Conservation (phyloP, 2,888 invertebrate species). For the Eubasilissa splendida region DNA sequence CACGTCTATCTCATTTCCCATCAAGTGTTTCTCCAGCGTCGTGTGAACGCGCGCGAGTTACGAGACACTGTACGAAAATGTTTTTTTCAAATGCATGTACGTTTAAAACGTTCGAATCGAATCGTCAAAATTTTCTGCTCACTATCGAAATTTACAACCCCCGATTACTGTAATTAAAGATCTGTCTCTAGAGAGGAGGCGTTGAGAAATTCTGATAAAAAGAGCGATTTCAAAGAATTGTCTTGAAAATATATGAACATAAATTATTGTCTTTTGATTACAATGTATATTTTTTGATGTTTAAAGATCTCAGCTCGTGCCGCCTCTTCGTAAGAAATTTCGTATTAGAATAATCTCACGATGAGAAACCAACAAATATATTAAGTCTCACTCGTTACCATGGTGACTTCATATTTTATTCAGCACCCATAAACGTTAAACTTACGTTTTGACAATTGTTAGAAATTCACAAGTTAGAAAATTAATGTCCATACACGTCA, state of each 20-base stretch:
- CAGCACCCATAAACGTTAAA: too few relatives aligned
- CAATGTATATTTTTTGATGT: background rate
- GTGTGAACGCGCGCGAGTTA: background rate
- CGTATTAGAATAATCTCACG: too few relatives aligned
- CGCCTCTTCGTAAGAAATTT: background rate
- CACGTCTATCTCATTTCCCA: slow-evolving; percentile 28
- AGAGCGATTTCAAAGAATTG: background rate
- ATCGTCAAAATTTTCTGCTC: background rate
- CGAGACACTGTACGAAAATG: background rate
- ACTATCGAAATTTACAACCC: too few relatives aligned
- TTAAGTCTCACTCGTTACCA: too few relatives aligned
- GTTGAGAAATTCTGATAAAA: slow-evolving; percentile 2
- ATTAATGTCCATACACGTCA: too few relatives aligned
- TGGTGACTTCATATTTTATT: too few relatives aligned
- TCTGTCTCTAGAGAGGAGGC: background rate
- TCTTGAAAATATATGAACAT: background rate
- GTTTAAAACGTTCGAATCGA: background rate
- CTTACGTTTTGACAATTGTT: too few relatives aligned
- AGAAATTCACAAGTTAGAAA: too few relatives aligned
- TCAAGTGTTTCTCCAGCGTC: background rate
- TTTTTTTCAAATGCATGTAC: background rate
- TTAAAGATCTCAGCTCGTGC: background rate
- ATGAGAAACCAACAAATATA: too few relatives aligned
- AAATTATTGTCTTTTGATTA: slow-evolving; percentile 1
- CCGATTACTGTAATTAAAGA: too few relatives aligned